Evolutionary conservation across 2,888 invertebrate species (phyloP).

Genomic region (Chesias legatella): DNA sequence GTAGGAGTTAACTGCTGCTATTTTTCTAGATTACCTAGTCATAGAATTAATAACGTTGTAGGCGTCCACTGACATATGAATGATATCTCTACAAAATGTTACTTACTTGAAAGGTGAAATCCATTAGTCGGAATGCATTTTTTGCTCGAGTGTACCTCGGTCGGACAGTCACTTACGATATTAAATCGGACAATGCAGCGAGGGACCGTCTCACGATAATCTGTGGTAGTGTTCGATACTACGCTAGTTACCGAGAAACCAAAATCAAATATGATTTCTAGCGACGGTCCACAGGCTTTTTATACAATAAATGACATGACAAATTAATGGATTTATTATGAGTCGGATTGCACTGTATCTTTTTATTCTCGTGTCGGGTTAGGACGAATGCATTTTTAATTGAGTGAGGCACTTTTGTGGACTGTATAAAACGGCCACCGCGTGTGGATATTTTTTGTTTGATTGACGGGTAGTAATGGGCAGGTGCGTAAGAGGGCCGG

Average conservation of each 20-base stretch:
- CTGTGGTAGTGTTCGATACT: conserved; percentile 59
- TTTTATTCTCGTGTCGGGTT: conserved; percentile 70
- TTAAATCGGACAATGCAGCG: conserved; percentile 65
- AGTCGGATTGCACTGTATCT: conserved; percentile 63
- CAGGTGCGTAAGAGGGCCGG: conserved; percentile 70
- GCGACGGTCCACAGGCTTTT: conserved; percentile 21
- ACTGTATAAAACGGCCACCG: conserved; percentile 78
- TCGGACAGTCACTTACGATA: conserved; percentile 64
- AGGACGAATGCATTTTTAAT: conserved; percentile 81
- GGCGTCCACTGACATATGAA: conserved; percentile 14
- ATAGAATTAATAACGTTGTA: conserved; percentile 11
- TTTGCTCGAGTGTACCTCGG: conserved; percentile 45
- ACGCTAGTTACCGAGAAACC: conserved; percentile 61
- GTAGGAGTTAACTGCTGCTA: conserved; percentile 9
- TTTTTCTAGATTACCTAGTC: conserved; percentile 9
- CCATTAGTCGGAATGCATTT: conserved; percentile 25
- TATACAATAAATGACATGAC: conserved; percentile 76
- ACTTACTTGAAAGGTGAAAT: conserved; percentile 10
- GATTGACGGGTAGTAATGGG: conserved; percentile 79
- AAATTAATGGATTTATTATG: conserved; percentile 80
- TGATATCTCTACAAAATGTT: conserved; percentile 15
- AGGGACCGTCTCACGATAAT: conserved; percentile 55
- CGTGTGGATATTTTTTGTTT: conserved; percentile 74
- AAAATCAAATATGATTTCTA: conserved; percentile 22
- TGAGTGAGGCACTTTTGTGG: conserved; percentile 79